Evolutionary conservation across 2,797 vertebrate genomes (phyloP), one percentile per base, ranked within the genome.

Genomic region (Podarcis lilfordi): DNA sequence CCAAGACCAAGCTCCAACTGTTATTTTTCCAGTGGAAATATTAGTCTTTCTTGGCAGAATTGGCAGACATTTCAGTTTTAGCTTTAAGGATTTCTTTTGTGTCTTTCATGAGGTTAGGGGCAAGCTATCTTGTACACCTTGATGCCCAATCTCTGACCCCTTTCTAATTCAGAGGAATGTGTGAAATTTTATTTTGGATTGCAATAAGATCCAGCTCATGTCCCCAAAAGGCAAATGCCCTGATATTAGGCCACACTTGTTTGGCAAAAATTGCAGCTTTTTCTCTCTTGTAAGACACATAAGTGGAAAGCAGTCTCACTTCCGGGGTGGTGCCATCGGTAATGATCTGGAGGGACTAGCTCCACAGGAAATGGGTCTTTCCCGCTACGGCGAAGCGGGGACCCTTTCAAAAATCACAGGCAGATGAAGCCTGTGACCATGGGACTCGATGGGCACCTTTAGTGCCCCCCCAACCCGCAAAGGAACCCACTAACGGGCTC

Each of bases 151-250:
- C 91, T 93, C 89, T 93, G 93, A 96, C 95, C 93, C 85, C 82
- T 95, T 91, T 92, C 92, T 95, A 96, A 96, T 95, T 88, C 86
- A 90, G 59, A 94, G 94, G 94, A 96, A 95, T 95, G 95, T 95
- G 95, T 95, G 95, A 95, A 95, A 95, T 92, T 69, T 84, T 95
- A 94, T 93, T 93, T 93, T 87, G 68, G 55, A 90, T 95, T 96
- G 95, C 93, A 95, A 93, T 95, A 94, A 95, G 86, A 95, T 93
- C 84, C 94, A 93, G 93, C 92, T 95, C 94, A 94, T 92, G 93
- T 93, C 94, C 92, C 86, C 89, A 90, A 95, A 94, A 92, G 92
- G 84, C 89, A 86, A 80, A 32, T 55, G 69, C 9, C 29, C 32
- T n/a, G 77, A 40, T 40, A 37, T 93, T 50, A 64, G 85, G 15